These are phyloP conservation scores for Tachuris rubrigastra DNA, from an alignment of 2,113 vertebrate genomes.

Conservation along the genomic window DNA sequence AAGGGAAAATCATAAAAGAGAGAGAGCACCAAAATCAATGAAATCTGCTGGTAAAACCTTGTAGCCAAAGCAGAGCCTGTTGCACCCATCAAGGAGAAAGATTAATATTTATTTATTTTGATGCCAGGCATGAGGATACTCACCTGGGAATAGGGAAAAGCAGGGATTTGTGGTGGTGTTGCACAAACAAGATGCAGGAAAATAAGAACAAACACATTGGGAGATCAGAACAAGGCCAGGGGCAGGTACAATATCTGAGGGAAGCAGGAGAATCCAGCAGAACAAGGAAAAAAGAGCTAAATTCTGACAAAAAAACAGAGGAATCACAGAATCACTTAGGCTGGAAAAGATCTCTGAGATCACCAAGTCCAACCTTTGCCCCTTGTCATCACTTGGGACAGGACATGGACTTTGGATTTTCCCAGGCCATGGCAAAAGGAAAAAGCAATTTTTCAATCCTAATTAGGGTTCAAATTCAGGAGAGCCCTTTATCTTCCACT, in stretches of 20 bases:
- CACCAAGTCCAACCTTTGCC: background rate
- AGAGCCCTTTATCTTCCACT: background rate
- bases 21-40: background rate
- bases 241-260: fast-evolving
- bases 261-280: background rate
- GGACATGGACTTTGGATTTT: background rate
- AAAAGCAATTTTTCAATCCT: background rate
- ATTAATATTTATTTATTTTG: background rate
- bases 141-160: background rate
- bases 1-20: background rate
- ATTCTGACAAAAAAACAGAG: background rate
- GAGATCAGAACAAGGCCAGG: background rate
- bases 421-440: background rate
- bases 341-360: background rate
- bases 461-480: background rate
- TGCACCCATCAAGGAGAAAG: background rate
- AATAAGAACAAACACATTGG: background rate
- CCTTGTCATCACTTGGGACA: background rate
- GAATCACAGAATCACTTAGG: background rate
- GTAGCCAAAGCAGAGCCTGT: background rate
- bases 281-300: background rate
- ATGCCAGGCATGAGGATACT: no score
- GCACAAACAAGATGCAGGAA: background rate
- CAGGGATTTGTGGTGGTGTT: background rate
- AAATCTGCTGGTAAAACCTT: background rate